Conservation (phyloP, 1,140 invertebrate species). For the Drosophila guanche region DNA sequence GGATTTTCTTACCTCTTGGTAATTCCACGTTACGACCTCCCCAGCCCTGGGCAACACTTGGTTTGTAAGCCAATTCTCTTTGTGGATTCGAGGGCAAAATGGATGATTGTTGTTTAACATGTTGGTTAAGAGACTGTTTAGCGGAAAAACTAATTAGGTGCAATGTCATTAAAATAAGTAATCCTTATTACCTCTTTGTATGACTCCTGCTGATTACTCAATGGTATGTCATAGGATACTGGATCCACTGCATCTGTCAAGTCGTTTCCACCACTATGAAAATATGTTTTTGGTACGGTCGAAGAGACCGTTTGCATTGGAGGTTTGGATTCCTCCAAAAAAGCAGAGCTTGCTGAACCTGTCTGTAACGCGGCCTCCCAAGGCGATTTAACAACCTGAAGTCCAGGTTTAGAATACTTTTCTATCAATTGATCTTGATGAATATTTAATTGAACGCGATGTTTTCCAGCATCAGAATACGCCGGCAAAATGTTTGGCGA, state of each 20-base stretch:
- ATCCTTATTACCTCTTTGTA: constrained; percentile 26
- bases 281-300: constrained; percentile 24
- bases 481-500: constrained; percentile 81
- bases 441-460: constrained; percentile 78
- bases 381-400: constrained; percentile 88
- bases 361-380: constrained; percentile 90
- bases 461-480: constrained; percentile 77
- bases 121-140: background rate
- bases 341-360: constrained; percentile 88
- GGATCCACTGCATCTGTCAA: constrained; percentile 18
- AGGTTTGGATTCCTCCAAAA: constrained; percentile 84
- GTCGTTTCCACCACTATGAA: constrained; percentile 17
- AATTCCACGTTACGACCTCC: constrained; percentile 77
- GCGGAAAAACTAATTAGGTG: background rate
- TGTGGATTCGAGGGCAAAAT: constrained; percentile 48
- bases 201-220: constrained; percentile 10
- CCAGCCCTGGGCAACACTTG: constrained; percentile 85
- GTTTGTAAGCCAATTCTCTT: constrained; percentile 84
- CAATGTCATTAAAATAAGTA: background rate
- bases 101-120: constrained; percentile 7
- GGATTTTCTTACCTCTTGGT: constrained; percentile 67
- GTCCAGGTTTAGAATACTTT: constrained; percentile 85
- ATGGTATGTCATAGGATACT: background rate
- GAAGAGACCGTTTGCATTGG: constrained; percentile 1
- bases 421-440: constrained; percentile 84